phyloP scores from a whole-genome alignment of 2,113 vertebrate species.

The Brachyhypopomus gauderio region DNA sequence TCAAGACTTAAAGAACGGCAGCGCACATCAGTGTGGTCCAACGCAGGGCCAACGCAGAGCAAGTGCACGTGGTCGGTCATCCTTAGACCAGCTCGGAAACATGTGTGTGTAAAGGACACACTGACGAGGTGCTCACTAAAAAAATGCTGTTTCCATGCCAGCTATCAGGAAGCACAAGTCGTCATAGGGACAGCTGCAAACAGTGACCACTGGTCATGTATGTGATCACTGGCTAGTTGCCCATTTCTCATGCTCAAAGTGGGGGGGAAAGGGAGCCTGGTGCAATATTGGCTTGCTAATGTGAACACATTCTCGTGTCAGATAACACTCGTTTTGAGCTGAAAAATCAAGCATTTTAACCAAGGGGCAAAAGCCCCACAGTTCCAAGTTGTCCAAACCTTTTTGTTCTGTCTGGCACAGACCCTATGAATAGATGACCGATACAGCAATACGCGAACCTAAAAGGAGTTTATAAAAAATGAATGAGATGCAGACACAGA shows the following conservation, averaged over 20 bases:
- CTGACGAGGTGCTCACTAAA: neutral
- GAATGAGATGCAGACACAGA: constrained; percentile 12
- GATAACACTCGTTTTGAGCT: too few species aligned
- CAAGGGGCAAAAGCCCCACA: too few species aligned
- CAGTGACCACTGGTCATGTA: neutral
- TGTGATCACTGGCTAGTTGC: neutral
- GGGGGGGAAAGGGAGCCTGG: neutral
- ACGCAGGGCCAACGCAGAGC: neutral
- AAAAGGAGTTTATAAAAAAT: constrained; percentile 8
- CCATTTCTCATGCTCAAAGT: neutral
- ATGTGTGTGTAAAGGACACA: neutral
- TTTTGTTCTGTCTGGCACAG: too few species aligned
- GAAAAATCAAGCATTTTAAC: too few species aligned
- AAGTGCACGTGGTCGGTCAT: neutral
- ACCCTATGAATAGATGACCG: too few species aligned
- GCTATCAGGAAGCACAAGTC: constrained; percentile 42
- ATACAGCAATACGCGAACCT: neutral
- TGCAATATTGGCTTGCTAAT: too few species aligned
- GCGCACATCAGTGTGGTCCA: neutral
- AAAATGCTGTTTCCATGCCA: constrained; percentile 5
- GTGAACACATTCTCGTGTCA: too few species aligned
- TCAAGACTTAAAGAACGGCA: neutral
- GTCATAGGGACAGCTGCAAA: constrained; percentile 38
- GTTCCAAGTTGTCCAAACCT: too few species aligned
- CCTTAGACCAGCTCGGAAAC: neutral